Base-by-base conservation (phyloP, 2,113 vertebrate genomes). In the Melozone crissalis region DNA sequence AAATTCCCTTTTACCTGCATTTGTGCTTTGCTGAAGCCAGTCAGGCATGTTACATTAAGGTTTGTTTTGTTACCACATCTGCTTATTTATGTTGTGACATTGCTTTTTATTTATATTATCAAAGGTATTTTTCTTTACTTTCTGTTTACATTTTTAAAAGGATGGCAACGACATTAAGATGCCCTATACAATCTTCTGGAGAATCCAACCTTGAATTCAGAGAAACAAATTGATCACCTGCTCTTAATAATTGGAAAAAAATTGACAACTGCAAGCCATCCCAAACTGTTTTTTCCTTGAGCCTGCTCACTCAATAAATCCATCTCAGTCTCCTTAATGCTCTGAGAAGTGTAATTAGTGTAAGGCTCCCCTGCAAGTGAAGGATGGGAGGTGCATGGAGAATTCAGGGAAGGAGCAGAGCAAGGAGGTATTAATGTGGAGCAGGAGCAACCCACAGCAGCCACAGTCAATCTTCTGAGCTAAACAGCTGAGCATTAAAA, bases 291-390 rank as follows among this genome's bases (percentile, higher is more conserved):
- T 66, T 63, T 63, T 95, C 79, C 52, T 79, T 76, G 55, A 44
- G 43, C 80, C 76, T 61, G 9, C 83, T 89, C 79, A 62, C 75
- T 94, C 30, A 0, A 92, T 92, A 93, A 93, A 95, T 93, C 88
- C 83, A 59, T 71, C 82, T 80, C 37, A 10, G n/a, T 83, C 83
- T 88, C 82, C 74, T 63, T 93, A 94, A 95, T 92, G 72, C 63
- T 92, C 83, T 80, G 83, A 88, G 92, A 96, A 93, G 35, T 88
- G 76, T 62, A 95, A 95, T 94, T 93, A 93, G 72, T 63, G 6
- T 43, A 62, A 93, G 44, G 49, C 62, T 88, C 37, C 21, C 41
- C 51, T 92, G 88, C 55, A 76, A 93, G 47, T 43, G 88, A 55
- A 74, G 76, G 90, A 92, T 67, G 76, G 61, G 87, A 35, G 44